These are phyloP conservation scores for Osmoderma eremita DNA, from an alignment of 2,888 invertebrate genomes.

Conservation along the genomic window DNA sequence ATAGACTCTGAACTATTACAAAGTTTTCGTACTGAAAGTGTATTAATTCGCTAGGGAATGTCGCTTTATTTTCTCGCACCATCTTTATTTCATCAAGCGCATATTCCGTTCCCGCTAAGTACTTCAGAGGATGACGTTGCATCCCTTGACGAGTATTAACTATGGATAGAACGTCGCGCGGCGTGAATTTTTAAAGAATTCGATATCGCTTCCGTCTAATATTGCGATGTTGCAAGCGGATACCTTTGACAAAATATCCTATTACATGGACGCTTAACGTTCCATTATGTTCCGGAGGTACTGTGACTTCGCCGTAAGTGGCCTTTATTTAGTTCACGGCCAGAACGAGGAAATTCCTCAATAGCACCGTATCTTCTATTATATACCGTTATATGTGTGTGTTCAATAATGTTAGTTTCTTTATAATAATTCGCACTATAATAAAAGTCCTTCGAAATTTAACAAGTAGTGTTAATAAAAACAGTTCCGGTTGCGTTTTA, in stretches of 20 bases:
- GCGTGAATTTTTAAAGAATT: constrained; percentile 40
- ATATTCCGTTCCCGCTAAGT: neutral
- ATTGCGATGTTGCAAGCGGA: constrained; percentile 42
- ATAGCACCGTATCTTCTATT: neutral
- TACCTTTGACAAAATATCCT: constrained; percentile 46
- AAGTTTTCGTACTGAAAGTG: neutral
- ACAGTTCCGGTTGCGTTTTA: neutral
- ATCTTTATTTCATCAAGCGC: constrained; percentile 20
- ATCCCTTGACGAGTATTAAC: neutral
- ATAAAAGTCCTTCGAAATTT: constrained; percentile 6
- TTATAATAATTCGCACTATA: neutral
- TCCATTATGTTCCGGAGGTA: constrained; percentile 25
- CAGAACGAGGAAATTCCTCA: neutral
- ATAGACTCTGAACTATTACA: neutral
- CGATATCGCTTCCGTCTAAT: constrained; percentile 42
- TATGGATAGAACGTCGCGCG: neutral
- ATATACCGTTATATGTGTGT: neutral
- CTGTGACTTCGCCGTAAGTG: neutral
- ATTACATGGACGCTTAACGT: constrained; percentile 44
- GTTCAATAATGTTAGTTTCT: too few relatives aligned
- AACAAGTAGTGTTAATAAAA: neutral
- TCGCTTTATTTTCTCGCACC: constrained; percentile 15
- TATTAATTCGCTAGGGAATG: constrained; percentile 10
- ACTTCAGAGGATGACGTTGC: neutral
- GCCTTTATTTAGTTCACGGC: constrained; percentile 15